Evolutionary conservation across 1,140 invertebrate species (phyloP).

Genomic region (Thaumetopoea pityocampa): DNA sequence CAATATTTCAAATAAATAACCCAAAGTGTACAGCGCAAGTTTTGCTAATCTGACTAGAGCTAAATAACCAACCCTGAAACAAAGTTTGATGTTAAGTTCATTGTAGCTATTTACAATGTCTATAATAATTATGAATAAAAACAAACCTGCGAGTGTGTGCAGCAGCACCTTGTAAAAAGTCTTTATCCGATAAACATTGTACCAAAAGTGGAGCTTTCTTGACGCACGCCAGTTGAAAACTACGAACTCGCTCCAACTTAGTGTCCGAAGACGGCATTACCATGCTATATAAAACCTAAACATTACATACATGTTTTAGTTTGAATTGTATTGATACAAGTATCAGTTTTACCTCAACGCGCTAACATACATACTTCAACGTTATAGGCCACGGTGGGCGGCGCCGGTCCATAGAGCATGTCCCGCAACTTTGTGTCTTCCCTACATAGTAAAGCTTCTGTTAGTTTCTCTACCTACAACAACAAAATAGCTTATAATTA

Average conservation of each 20-base stretch:
- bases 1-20: slow-evolving; percentile 83
- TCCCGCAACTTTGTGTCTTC: slow-evolving; percentile 64
- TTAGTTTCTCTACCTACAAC: slow-evolving; percentile 66
- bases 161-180: slow-evolving; percentile 63
- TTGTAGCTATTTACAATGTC: background rate
- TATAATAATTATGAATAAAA: background rate
- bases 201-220: slow-evolving; percentile 78
- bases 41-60: slow-evolving; percentile 93
- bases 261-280: slow-evolving; percentile 94
- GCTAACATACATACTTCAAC: slow-evolving; percentile 44
- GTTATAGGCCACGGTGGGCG: slow-evolving; percentile 72
- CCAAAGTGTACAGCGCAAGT: slow-evolving; percentile 90
- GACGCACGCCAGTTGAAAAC: slow-evolving; percentile 93
- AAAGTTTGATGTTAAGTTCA: slow-evolving; percentile 9
- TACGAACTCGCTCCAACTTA: slow-evolving; percentile 87
- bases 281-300: slow-evolving; percentile 91
- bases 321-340: background rate
- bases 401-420: slow-evolving; percentile 68
- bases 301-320: slow-evolving; percentile 7
- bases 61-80: slow-evolving; percentile 85
- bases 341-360: background rate
- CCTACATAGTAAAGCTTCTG: slow-evolving; percentile 61
- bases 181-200: slow-evolving; percentile 60
- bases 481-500: slow-evolving; percentile 5
- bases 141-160: slow-evolving; percentile 64